A percentile compares a stretch with the other conserved stretches of the same genome.
phyloP scores from a whole-genome alignment of 1,140 invertebrate species.

The Zaprionus tsacasi region DNA sequence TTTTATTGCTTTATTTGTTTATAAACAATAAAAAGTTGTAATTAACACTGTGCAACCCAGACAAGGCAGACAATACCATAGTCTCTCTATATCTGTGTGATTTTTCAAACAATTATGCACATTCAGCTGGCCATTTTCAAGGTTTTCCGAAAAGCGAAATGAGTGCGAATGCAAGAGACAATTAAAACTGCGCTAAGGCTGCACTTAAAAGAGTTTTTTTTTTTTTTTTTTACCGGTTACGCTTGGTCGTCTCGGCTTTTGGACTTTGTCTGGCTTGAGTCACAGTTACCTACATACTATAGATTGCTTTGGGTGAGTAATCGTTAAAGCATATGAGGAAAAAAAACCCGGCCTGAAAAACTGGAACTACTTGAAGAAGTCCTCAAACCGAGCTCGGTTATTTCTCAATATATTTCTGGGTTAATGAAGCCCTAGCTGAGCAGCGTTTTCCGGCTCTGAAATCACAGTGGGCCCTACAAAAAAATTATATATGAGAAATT shows the following conservation, averaged over 20 bases:
- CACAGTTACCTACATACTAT: no score
- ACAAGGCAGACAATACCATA: constrained; percentile 45
- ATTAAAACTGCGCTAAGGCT: constrained; percentile 60
- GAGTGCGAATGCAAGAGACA: constrained; percentile 30
- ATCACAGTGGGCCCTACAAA: constrained; percentile 37
- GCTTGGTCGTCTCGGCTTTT: constrained; percentile 34
- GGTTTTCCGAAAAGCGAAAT: constrained; percentile 40
- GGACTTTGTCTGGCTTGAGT: constrained; percentile 40
- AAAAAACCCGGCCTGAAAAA: background rate
- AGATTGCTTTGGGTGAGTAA: no score
- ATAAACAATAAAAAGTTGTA: constrained; percentile 54
- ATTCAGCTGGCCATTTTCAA: constrained; percentile 56
- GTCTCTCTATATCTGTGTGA: background rate
- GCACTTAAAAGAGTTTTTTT: constrained; percentile 58
- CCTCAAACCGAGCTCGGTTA: constrained; percentile 21
- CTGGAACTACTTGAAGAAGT: constrained; percentile 41
- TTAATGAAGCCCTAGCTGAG: background rate
- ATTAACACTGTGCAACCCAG: constrained; percentile 41
- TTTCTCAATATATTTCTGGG: background rate
- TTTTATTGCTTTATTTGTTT: constrained; percentile 58
- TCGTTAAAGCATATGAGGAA: no score
- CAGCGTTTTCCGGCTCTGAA: constrained; percentile 7
- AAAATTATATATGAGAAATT: constrained; percentile 36
- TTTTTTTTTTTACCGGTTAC: constrained; percentile 33
- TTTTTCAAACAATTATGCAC: constrained; percentile 72